Percentiles rank a stretch among this genome's conserved stretches.
phyloP scores from a whole-genome alignment of 2,888 invertebrate species.

The Zaprionus bogoriensis region DNA sequence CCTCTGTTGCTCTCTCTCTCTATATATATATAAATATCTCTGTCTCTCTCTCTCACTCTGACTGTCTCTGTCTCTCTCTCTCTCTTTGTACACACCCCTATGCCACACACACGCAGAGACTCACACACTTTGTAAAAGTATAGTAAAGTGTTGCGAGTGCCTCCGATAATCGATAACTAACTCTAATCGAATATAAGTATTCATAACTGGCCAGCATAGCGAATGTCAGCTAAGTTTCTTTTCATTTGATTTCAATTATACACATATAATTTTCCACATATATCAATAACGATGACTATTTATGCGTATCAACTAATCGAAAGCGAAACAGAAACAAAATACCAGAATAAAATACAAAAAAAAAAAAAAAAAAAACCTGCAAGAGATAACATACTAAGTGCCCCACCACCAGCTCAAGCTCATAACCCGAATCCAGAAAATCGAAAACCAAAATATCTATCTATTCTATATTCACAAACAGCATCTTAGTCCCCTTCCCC shows the following conservation, averaged over 20 bases:
- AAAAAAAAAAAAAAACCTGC: slow-evolving; percentile 2
- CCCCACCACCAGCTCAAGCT: not conserved
- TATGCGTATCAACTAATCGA: slow-evolving; percentile 68
- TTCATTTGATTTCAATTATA: slow-evolving; percentile 69
- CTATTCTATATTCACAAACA: slow-evolving; percentile 52
- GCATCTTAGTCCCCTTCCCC: slow-evolving; percentile 50
- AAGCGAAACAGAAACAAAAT: slow-evolving; percentile 39
- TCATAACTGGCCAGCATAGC: slow-evolving; percentile 33
- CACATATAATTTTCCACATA: slow-evolving; percentile 74
- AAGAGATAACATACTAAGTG: not conserved
- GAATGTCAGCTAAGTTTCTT: slow-evolving; percentile 57
- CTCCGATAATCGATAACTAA: slow-evolving; percentile 32
- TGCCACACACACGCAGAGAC: slow-evolving; percentile 4
- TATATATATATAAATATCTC: slow-evolving; percentile 12
- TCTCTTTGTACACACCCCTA: slow-evolving; percentile 19
- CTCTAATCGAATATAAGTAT: slow-evolving; percentile 23
- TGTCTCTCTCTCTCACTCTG: not conserved
- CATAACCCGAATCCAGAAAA: slow-evolving; percentile 11
- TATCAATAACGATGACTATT: slow-evolving; percentile 83
- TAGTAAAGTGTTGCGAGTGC: slow-evolving; percentile 71
- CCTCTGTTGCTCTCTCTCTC: slow-evolving; percentile 11
- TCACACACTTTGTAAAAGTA: slow-evolving; percentile 63
- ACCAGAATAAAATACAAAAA: slow-evolving; percentile 8
- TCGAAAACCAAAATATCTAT: slow-evolving; percentile 41
- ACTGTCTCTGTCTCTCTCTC: not conserved